These are phyloP conservation scores for Xiphorhynchus erythropygius DNA, from an alignment of 2,797 vertebrate genomes.

Conservation along the genomic window DNA sequence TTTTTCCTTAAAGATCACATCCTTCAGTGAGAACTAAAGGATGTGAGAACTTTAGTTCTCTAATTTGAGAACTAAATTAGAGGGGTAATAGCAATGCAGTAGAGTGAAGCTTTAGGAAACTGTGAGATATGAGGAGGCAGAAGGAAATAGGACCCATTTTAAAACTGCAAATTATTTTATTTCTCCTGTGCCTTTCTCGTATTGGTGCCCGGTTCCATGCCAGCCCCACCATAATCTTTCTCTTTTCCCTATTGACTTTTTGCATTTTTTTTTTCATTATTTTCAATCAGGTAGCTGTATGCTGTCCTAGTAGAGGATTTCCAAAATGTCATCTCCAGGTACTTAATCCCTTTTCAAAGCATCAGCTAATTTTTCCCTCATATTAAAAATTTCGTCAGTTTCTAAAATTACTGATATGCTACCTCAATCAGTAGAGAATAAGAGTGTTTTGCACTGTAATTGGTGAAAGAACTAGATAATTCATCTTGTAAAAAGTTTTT, in stretches of 20 bases:
- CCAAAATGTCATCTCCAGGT: constrained; percentile 24
- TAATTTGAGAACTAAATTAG: neutral
- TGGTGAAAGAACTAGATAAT: neutral
- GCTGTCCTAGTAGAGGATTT: constrained; percentile 27
- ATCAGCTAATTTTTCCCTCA: constrained; percentile 33
- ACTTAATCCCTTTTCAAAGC: constrained; percentile 24
- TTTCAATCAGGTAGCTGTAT: constrained; percentile 32
- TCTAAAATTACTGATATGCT: neutral
- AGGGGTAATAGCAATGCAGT: neutral
- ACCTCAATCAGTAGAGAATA: constrained; percentile 20
- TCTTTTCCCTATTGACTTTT: neutral
- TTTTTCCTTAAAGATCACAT: neutral
- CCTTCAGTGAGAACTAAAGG: too few species aligned
- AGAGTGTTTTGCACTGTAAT: neutral
- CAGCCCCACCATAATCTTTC: neutral
- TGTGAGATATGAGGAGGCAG: neutral
- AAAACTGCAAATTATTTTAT: neutral
- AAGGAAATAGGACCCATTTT: neutral
- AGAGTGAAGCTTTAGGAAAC: neutral
- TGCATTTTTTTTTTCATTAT: constrained; percentile 18
- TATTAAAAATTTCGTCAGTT: neutral
- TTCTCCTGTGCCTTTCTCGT: neutral
- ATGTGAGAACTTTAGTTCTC: too few species aligned
- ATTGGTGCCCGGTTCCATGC: neutral
- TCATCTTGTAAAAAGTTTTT: neutral